Conservation (phyloP, 2,113 vertebrate genomes). For the Anarhynchus alexandrinus region DNA sequence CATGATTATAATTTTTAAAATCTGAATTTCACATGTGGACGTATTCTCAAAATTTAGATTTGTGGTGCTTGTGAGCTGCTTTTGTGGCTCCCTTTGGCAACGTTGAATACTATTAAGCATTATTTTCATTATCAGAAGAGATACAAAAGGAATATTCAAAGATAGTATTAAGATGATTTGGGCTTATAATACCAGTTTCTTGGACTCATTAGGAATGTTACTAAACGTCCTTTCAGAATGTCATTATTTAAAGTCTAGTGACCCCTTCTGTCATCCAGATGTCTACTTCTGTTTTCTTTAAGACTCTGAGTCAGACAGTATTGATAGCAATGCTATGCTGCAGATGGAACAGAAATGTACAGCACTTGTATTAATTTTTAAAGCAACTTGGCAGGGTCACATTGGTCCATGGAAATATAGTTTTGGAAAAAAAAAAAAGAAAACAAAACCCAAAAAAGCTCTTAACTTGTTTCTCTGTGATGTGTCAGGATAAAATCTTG, state of each 20-base stretch:
- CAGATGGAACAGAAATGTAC: background rate
- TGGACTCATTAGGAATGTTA: background rate
- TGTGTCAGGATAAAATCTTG: background rate
- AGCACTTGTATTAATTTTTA: background rate
- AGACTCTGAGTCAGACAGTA: background rate
- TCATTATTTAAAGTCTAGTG: conserved; percentile 6
- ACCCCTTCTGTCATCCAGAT: background rate
- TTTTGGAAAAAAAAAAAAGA: background rate
- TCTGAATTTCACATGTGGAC: background rate
- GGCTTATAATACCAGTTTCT: background rate
- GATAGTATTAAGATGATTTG: background rate
- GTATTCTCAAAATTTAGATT: background rate
- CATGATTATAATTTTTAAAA: background rate
- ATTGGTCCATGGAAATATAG: background rate
- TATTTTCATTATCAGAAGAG: background rate
- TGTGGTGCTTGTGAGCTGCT: background rate
- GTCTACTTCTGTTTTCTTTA: background rate
- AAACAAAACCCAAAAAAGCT: background rate
- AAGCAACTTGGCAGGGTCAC: background rate
- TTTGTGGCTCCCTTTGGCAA: background rate
- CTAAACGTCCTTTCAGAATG: background rate
- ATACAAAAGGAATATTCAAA: background rate
- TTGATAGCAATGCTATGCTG: background rate
- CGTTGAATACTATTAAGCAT: background rate
- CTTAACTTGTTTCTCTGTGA: background rate